Percentiles rank a stretch among this genome's conserved stretches.
Evolutionary conservation across 2,888 invertebrate species (phyloP).

Genomic region (Neoitamus cyanurus): DNA sequence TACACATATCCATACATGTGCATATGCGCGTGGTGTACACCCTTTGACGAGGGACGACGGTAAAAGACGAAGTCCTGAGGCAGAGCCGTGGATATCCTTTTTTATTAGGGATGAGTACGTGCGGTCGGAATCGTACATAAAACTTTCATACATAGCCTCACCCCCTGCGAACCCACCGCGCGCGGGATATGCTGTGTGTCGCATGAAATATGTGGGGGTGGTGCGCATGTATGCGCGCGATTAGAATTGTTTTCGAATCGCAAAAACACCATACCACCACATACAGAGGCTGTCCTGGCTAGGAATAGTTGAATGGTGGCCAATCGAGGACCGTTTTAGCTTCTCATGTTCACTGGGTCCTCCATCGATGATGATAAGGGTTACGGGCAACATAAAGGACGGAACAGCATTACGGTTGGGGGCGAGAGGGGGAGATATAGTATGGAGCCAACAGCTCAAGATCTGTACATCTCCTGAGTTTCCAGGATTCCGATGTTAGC

Average conservation of each 20-base stretch:
- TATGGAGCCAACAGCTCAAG: not conserved
- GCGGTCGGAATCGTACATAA: constrained; percentile 44
- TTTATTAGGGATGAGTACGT: constrained; percentile 44
- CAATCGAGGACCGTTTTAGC: constrained; percentile 43
- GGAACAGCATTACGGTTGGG: not conserved
- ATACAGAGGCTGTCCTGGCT: not conserved
- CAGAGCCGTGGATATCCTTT: constrained; percentile 36
- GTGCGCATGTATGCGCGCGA: constrained; percentile 44
- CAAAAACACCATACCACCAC: constrained; percentile 26
- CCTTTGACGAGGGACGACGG: not conserved
- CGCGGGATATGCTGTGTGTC: not conserved
- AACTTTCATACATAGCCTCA: constrained; percentile 37
- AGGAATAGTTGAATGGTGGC: constrained; percentile 48
- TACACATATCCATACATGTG: not conserved
- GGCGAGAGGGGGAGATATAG: not conserved
- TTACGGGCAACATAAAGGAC: constrained; percentile 10
- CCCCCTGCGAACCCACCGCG: not conserved
- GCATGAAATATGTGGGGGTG: constrained; percentile 2
- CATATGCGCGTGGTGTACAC: not conserved
- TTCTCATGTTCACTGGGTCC: constrained; percentile 23
- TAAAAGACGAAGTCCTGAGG: constrained; percentile 6
- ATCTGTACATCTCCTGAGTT: not conserved
- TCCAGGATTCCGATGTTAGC: not conserved
- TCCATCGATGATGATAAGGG: constrained; percentile 36
- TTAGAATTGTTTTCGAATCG: constrained; percentile 46